Base-by-base conservation (phyloP, 2,888 invertebrate species). In the Dryococelus australis region DNA sequence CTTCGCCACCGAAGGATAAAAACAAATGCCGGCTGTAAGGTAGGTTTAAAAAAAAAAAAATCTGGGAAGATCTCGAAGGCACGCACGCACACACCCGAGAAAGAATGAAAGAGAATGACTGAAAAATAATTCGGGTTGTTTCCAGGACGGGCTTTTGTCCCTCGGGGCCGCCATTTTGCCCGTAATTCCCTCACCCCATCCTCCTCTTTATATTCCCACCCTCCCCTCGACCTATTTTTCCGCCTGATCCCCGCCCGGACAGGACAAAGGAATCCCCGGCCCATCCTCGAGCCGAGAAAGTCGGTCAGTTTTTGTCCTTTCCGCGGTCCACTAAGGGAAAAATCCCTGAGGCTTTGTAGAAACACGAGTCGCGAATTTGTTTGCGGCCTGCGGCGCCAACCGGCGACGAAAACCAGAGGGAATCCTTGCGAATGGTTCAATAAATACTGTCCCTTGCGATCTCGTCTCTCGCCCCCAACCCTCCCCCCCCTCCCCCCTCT, bases 1-100 rank as follows among this genome's bases (percentile, higher is more conserved):
- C 65, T 65, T 65, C 65, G n/a, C 65, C 65, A n/a, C 65, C 65
- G 65, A 65, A 20, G 65, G n/a, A 65, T n/a, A n/a, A 65, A 65
- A 65, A 65, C 65, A 65, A 65, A 65, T n/a, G 65, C 65, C 65
- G n/a, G 65, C 65, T 65, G 35, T 35, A 35, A 35, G 35, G 35
- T 35, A 35, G 35, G 35, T 3, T 35, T 35, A 35, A 35, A 35
- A 35, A 35, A 35, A 35, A 35, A 35, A 35, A 35, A 35, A 35
- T 35, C 35, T 35, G 65, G 65, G 65, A 65, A 65, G 65, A n/a
- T 65, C 65, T 65, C 2, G 65, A 65, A 65, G 65, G 65, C n/a
- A 65, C 65, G 47, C 47, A 47, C 47, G 16, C 47, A 10, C 24
- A 1, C 65, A 65, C 65, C 2, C 65, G 16, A 16, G 65, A 8